Conservation (phyloP, 2,113 vertebrate species). For the Eira barbara region DNA sequence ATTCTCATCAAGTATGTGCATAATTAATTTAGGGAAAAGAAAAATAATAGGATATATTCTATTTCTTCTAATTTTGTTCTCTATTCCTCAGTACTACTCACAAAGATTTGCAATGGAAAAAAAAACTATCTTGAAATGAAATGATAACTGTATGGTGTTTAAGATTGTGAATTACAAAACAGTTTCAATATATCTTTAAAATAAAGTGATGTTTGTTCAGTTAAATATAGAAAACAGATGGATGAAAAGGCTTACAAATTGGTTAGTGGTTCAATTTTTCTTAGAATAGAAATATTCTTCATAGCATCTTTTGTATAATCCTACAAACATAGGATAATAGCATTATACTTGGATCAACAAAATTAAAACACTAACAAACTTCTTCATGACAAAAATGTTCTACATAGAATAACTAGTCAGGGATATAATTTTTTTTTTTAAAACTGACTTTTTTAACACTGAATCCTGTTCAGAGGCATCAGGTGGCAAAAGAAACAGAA, state of each 20-base stretch:
- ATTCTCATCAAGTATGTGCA: neutral
- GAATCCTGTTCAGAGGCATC: neutral
- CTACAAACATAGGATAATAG: neutral
- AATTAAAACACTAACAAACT: neutral
- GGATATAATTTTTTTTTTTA: neutral
- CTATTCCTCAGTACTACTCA: neutral
- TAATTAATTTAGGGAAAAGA: neutral
- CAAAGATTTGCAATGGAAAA: neutral
- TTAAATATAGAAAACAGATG: neutral
- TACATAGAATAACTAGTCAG: neutral
- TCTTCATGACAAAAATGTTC: neutral
- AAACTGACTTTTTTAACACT: neutral
- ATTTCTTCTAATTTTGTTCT: neutral
- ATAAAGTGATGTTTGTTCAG: neutral
- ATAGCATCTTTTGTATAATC: neutral
- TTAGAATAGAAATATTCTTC: neutral
- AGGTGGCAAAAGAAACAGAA: neutral
- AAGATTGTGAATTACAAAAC: neutral
- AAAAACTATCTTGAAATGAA: neutral
- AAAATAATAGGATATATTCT: neutral
- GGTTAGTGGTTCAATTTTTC: neutral
- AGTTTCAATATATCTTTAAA: neutral
- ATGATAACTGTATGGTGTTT: neutral
- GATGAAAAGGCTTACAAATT: neutral
- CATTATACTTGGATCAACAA: neutral